These are phyloP conservation scores for Steinernema feltiae DNA, from an alignment of 1,140 invertebrate genomes.

Conservation along the genomic window DNA sequence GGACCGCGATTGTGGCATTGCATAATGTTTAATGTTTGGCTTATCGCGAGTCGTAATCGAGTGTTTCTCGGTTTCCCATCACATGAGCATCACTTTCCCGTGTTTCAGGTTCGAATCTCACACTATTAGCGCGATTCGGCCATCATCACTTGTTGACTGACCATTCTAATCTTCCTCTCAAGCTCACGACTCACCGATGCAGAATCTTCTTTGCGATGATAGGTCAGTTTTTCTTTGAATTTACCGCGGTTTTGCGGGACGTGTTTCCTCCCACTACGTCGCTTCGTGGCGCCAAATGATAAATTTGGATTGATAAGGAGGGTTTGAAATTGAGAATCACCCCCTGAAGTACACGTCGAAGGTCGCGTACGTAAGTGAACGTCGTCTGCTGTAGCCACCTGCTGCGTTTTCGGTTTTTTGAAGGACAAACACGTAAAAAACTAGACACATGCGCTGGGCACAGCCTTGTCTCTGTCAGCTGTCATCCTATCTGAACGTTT, in stretches of 20 bases:
- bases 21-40: constrained; percentile 9
- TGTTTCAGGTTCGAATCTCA: background rate
- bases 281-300: background rate
- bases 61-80: background rate
- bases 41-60: background rate
- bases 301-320: background rate
- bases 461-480: background rate
- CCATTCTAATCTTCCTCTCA: too few relatives aligned
- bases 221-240: constrained; percentile 6
- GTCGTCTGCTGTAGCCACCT: background rate
- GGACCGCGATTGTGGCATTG: too few relatives aligned
- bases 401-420: background rate
- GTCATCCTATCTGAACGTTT: background rate
- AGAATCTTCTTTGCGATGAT: background rate
- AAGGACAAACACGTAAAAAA: background rate
- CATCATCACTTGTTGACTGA: background rate
- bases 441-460: background rate
- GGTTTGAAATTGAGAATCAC: too few relatives aligned
- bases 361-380: background rate
- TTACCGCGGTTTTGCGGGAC: background rate
- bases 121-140: background rate
- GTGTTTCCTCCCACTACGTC: background rate
- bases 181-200: background rate
- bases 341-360: too few relatives aligned
- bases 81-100: background rate